Base-by-base conservation (phyloP, 2,888 invertebrate species). In the Patella depressa region DNA sequence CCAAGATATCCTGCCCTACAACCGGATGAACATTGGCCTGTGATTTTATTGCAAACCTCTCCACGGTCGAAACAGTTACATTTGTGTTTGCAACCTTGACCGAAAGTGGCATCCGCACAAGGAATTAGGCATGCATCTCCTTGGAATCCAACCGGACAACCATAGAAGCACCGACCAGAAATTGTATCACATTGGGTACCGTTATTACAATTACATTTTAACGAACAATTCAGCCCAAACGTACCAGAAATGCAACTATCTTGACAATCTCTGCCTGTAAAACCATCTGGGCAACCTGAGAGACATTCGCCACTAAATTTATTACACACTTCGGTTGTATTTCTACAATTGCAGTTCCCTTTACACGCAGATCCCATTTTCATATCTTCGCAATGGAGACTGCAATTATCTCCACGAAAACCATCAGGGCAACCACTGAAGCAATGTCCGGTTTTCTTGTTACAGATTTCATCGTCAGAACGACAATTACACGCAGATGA, bases 161-260 rank as follows among this genome's bases (percentile, higher is more conserved):
- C 77, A 5, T 70, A 69, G 12, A 71, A 24, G 59, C 80, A 80
- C 53, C 53, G 54, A 17, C 80, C 80, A 14, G 75, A 54, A 17
- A 24, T 54, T 15, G 71, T 55, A 45, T 74, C 70, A 59, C 78
- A 79, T 17, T 53, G 19, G 19, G 75, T 73, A 15, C 73, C 70
- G 65, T 65, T 19, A 14, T 24, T 24, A n/a, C 65, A 65, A 24
- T 65, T 65, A 65, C 65, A 65, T 65, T 19, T 65, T 11, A 19
- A 14, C 3, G 65, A 19, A 19, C 65, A 65, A 19, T 19, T 24
- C 14, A 24, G 19, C 14, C 65, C 65, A 65, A 24, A 65, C 65
- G 19, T 65, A 3, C 24, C 12, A 11, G 19, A 19, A 65, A 19
- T 24, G 24, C 65, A 65, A 14, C 11, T 65, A 24, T 65, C 24